Percentiles rank a stretch among this genome's conserved stretches.
Conservation (phyloP, 2,888 invertebrate species). For the Falcaria lacertinaria region DNA sequence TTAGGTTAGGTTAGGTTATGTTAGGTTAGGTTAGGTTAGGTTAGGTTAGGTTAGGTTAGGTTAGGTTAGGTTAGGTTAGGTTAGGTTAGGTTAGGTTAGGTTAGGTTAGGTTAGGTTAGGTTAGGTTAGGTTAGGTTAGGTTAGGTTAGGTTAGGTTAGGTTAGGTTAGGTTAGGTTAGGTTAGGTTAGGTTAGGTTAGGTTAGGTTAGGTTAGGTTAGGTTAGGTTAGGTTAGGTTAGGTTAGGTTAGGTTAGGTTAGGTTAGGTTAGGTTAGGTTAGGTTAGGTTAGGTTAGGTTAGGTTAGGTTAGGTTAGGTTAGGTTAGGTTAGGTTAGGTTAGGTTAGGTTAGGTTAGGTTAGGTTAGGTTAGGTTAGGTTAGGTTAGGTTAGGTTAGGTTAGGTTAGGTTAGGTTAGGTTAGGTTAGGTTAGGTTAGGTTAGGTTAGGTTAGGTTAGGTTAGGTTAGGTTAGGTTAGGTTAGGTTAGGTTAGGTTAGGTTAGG, state of each 20-base stretch:
- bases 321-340: conserved; percentile 18
- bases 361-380: no score
- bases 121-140: conserved; percentile 15
- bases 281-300: conserved; percentile 15
- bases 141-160: conserved; percentile 11
- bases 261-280: conserved; percentile 16
- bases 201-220: conserved; percentile 17
- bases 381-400: no score
- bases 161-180: conserved; percentile 13
- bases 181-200: conserved; percentile 13
- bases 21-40: conserved; percentile 15
- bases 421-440: no score
- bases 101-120: conserved; percentile 18
- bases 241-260: conserved; percentile 15
- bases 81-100: conserved; percentile 16
- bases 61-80: conserved; percentile 15
- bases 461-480: no score
- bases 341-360: no score
- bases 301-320: conserved; percentile 16
- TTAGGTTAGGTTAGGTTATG: conserved; percentile 13
- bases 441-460: no score
- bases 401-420: no score
- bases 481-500: no score
- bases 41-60: conserved; percentile 14
- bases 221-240: conserved; percentile 14